Base-by-base conservation (phyloP, 1,140 invertebrate species). In the Heliconius hermathena region DNA sequence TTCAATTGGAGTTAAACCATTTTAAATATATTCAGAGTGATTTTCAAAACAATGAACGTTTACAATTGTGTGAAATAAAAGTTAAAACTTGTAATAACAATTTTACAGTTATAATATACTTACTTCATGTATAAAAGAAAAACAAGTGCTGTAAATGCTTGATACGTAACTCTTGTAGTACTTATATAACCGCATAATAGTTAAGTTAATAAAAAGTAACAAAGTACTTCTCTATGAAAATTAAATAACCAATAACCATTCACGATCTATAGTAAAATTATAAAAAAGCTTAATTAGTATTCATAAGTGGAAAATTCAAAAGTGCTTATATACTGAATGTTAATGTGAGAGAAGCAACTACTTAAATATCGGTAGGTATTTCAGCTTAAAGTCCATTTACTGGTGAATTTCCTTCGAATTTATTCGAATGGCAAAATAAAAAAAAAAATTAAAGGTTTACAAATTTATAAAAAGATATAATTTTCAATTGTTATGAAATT, bases 341-440 rank as follows among this genome's bases (percentile, higher is more conserved):
- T 57, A 57, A n/a, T n/a, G n/a, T 57, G n/a, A 11, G 54, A 57
- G 9, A 9, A 18, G 54, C 2, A 52, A 20, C 18, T 20, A 20
- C 6, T 52, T 20, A 52, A 18, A 9, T 57, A 57, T 9, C 54
- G 8, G 54, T 9, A n/a, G 8, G 9, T 57, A 57, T 57, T 57
- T 57, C 8, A 57, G 8, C n/a, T 57, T 57, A 38, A 22, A 74
- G 52, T 78, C 8, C 57, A 74, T 73, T 74, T 74, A 74, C 29
- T 36, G 26, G 38, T 79, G 60, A 74, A 74, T 79, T 74, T 79
- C 60, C 60, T 38, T 52, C 38, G 20, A 79, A 54, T 79, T 73
- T 46, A 71, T 49, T 36, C n/a, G 71, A 52, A 33, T 49, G 77
- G 26, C 20, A 73, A 71, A 22, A 66, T n/a, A n/a, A n/a, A n/a